Conservation (phyloP, 1,140 invertebrate genomes). For the Drosophila pandora region DNA sequence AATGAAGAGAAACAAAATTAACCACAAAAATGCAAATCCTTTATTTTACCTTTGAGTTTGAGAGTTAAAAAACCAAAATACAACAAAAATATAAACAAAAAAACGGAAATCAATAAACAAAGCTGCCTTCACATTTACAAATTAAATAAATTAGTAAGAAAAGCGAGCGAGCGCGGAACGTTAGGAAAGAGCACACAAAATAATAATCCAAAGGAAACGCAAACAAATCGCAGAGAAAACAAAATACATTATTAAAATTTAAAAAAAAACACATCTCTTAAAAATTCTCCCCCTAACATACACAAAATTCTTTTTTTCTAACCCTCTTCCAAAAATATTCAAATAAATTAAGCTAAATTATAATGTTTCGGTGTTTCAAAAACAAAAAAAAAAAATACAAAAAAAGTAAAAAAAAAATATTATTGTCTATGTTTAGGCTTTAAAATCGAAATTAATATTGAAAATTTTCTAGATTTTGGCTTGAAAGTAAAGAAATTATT, state of each 20-base stretch:
- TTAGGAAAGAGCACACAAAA: conserved; percentile 80
- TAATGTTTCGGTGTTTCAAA: conserved; percentile 65
- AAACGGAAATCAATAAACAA: conserved; percentile 84
- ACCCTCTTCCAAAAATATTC: conserved; percentile 23
- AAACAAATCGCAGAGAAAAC: conserved; percentile 54
- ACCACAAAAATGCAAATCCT: conserved; percentile 42
- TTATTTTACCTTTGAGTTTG: conserved; percentile 55
- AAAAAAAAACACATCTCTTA: conserved; percentile 7
- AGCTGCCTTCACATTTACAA: conserved; percentile 84
- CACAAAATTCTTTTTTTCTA: conserved; percentile 12
- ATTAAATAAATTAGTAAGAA: conserved; percentile 81
- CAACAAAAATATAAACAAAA: conserved; percentile 74
- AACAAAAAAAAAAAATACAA: conserved; percentile 31
- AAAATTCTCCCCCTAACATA: conserved; percentile 12
- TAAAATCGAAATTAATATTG: conserved; percentile 33
- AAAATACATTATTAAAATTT: conserved; percentile 19
- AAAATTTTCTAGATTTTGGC: conserved; percentile 31
- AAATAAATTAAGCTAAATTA: conserved; percentile 57
- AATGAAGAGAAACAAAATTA: conserved; percentile 30
- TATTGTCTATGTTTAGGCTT: conserved; percentile 59
- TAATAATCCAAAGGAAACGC: conserved; percentile 65
- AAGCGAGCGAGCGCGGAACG: conserved; percentile 58
- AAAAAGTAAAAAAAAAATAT: conserved; percentile 20
- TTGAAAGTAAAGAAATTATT: conserved; percentile 23
- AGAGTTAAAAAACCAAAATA: conserved; percentile 35